phyloP scores from a whole-genome alignment of 2,888 invertebrate species.

The Thera obeliscata region DNA sequence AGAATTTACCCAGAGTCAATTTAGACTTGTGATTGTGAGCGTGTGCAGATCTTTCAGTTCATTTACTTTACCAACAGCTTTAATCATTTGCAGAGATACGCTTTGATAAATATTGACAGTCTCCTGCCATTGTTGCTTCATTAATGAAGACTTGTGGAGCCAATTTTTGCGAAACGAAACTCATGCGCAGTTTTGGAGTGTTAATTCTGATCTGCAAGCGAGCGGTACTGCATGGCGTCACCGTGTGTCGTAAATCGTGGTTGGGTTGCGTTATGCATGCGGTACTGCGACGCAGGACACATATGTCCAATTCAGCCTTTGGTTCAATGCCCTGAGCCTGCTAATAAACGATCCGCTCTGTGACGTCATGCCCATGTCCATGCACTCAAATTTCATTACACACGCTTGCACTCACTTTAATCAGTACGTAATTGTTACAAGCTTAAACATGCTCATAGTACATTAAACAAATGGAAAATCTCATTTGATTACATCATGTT shows the following conservation, averaged over 20 bases:
- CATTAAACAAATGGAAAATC: slow-evolving; percentile 40
- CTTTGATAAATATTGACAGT: slow-evolving; percentile 18
- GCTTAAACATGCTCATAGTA: slow-evolving; percentile 38
- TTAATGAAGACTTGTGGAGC: slow-evolving; percentile 9
- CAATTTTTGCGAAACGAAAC: slow-evolving; percentile 10
- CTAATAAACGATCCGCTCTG: slow-evolving; percentile 68
- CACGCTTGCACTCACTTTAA: slow-evolving; percentile 43
- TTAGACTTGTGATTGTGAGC: slow-evolving; percentile 15
- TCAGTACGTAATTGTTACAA: slow-evolving; percentile 42
- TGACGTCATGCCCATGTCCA: slow-evolving; percentile 77
- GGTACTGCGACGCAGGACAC: slow-evolving; percentile 68
- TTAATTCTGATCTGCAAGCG: slow-evolving; percentile 19
- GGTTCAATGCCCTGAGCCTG: slow-evolving; percentile 74
- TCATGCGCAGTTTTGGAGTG: slow-evolving; percentile 14
- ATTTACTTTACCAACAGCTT: slow-evolving; percentile 29
- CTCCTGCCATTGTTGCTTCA: slow-evolving; percentile 19
- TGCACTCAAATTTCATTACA: slow-evolving; percentile 69
- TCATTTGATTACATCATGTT: slow-evolving; percentile 36
- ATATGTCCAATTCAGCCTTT: slow-evolving; percentile 76
- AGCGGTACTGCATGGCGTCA: slow-evolving; percentile 40
- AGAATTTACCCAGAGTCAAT: slow-evolving; percentile 23
- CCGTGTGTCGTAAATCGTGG: slow-evolving; percentile 69
- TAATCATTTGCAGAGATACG: slow-evolving; percentile 20
- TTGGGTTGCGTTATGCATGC: slow-evolving; percentile 65
- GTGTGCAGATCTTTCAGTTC: slow-evolving; percentile 17